A percentile compares a stretch with the other conserved stretches of the same genome.
Evolutionary conservation across 92 coral and sea anemone genomes (phyloP).

Genomic region (Palythoa grandis): DNA sequence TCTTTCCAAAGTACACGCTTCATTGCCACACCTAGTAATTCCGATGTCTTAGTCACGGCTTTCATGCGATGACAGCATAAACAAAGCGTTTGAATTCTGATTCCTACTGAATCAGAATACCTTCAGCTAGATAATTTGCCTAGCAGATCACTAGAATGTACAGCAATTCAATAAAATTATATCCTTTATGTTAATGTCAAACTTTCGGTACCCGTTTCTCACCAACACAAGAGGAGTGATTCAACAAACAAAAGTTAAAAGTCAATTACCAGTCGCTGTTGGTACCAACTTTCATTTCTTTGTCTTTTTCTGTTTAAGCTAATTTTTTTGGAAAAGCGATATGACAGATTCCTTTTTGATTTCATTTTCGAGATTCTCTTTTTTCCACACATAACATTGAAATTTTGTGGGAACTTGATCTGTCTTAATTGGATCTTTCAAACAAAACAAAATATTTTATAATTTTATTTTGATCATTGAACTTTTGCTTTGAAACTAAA

Average conservation of each 20-base stretch:
- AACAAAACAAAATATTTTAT: conserved; percentile 1
- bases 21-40: conserved; percentile 6
- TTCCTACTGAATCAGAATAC: neutral
- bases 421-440: neutral
- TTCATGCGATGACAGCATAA: neutral
- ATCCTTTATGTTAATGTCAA: neutral
- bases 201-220: conserved; percentile 30
- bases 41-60: conserved; percentile 1
- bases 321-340: neutral
- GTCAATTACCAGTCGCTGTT: conserved; percentile 18
- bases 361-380: neutral
- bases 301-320: neutral
- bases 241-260: conserved; percentile 40
- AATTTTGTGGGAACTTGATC: neutral
- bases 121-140: neutral
- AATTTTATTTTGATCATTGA: conserved; percentile 5
- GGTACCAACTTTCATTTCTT: conserved; percentile 16
- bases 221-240: conserved; percentile 18
- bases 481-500: conserved; percentile 21
- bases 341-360: neutral
- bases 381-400: neutral
- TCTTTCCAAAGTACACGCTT: neutral
- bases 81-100: neutral
- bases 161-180: neutral
- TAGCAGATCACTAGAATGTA: neutral